Percentiles rank a stretch among this genome's conserved stretches.
phyloP scores from a whole-genome alignment of 1,140 invertebrate genomes.

The Batillaria attramentaria region DNA sequence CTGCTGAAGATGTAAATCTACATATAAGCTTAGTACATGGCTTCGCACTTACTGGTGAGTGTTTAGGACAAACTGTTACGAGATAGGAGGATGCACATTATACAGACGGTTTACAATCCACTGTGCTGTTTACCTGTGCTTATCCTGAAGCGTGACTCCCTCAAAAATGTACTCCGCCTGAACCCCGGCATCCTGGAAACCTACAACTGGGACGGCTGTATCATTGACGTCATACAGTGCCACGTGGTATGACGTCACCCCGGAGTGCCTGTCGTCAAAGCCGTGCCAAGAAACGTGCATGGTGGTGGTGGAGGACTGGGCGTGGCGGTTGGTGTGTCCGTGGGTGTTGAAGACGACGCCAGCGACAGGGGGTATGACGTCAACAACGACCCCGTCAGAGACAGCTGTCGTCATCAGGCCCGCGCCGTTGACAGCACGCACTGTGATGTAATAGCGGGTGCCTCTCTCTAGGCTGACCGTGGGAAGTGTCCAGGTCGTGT shows the following conservation, averaged over 20 bases:
- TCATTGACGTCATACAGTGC: constrained; percentile 26
- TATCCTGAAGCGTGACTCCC: constrained; percentile 22
- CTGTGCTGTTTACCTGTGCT: constrained; percentile 16
- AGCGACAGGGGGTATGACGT: constrained; percentile 36
- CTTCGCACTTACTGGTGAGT: too few species aligned
- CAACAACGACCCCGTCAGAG: constrained; percentile 48
- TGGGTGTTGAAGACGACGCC: constrained; percentile 47
- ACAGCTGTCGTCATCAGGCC: constrained; percentile 36
- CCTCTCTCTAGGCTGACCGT: constrained; percentile 31
- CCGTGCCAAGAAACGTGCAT: constrained; percentile 47
- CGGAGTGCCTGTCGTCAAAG: constrained; percentile 46
- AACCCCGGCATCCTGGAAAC: constrained; percentile 18
- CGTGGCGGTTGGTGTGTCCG: constrained; percentile 20
- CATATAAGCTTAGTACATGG: too few species aligned
- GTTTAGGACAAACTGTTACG: too few species aligned
- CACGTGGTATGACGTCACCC: constrained; percentile 37
- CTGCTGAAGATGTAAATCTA: too few species aligned
- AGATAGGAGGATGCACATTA: too few species aligned
- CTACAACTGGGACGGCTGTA: not conserved
- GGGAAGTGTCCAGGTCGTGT: constrained; percentile 22
- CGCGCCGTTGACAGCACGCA: constrained; percentile 40
- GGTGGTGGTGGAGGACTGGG: constrained; percentile 20
- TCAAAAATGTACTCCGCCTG: constrained; percentile 21
- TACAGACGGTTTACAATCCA: too few species aligned
- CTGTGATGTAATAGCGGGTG: constrained; percentile 44